Evolutionary conservation across 2,113 vertebrate genomes (phyloP), one percentile per base, ranked within the genome.

Genomic region (Mus pahari): DNA sequence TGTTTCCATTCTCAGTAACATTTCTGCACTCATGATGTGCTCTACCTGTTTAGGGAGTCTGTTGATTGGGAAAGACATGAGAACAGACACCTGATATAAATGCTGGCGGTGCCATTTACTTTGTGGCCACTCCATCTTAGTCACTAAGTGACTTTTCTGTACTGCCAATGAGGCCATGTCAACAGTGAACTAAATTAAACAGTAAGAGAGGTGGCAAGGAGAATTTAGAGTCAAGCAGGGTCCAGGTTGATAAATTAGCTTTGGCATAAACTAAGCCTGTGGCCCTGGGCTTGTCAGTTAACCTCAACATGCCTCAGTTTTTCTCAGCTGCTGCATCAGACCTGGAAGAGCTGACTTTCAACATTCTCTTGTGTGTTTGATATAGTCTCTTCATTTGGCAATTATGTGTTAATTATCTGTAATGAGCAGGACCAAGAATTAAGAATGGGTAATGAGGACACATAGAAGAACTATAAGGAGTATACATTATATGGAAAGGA

Each of bases 271-370:
- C 95, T 96, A 86, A 98, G 94, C 68, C 36, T 87, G 62, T 82
- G 94, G 96, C 96, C 97, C 91, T 91, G 95, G 94, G 86, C 96
- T 92, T 95, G 95, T 98, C 96, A 96, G 94, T 98, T 97, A 97
- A 96, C 97, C 96, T 95, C 86, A 26, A 50, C 68, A 39, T 73
- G 62, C 77, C 96, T 92, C 77, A 62, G 90, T 95, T 95, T 79
- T 96, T 50, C 94, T 82, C 45, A 16, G 89, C 12, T 14, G 11
- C 19, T 13, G 13, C 84, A 45, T n/a, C 39, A 94, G 94, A 77
- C 68, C 81, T 58, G 81, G 36, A 33, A 5, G 71, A 53, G 58
- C 39, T 92, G 5, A 13, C 91, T 60, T 70, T 53, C 84, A 60
- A 55, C 31, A n/a, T 22, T n/a, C 3, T 24, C 31, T 36, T 55